Conservation (phyloP, 2,113 vertebrate genomes). For the Anguilla japonica region DNA sequence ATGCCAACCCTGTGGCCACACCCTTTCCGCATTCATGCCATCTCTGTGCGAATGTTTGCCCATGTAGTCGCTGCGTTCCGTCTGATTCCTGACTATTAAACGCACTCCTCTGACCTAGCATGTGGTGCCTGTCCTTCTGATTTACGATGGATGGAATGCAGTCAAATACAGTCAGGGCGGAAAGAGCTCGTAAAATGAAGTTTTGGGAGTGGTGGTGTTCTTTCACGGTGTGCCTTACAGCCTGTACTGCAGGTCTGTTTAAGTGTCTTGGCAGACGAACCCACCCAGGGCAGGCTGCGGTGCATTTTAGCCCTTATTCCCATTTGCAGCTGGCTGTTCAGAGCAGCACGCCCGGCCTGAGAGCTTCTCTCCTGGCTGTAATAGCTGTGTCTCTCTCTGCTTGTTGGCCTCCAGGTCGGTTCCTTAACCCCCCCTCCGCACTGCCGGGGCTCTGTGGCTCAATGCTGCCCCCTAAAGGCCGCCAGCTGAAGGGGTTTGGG, state of each 20-base stretch:
- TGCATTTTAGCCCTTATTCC: too few relatives aligned
- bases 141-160: background rate
- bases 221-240: background rate
- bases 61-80: background rate
- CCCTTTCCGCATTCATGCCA: too few relatives aligned
- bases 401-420: background rate
- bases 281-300: too few relatives aligned
- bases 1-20: too few relatives aligned
- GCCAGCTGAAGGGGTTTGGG: background rate
- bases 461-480: background rate
- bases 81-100: too few relatives aligned
- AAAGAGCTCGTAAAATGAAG: background rate
- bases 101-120: background rate
- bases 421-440: background rate
- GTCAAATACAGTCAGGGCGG: background rate
- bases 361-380: background rate
- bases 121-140: background rate
- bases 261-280: too few relatives aligned
- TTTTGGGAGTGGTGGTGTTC: background rate
- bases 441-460: background rate
- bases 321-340: background rate
- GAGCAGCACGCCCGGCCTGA: background rate
- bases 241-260: background rate
- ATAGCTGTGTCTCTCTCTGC: background rate
- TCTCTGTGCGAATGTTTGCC: too few relatives aligned